phyloP scores from a whole-genome alignment of 2,797 vertebrate genomes.

The Pteronotus mesoamericanus region DNA sequence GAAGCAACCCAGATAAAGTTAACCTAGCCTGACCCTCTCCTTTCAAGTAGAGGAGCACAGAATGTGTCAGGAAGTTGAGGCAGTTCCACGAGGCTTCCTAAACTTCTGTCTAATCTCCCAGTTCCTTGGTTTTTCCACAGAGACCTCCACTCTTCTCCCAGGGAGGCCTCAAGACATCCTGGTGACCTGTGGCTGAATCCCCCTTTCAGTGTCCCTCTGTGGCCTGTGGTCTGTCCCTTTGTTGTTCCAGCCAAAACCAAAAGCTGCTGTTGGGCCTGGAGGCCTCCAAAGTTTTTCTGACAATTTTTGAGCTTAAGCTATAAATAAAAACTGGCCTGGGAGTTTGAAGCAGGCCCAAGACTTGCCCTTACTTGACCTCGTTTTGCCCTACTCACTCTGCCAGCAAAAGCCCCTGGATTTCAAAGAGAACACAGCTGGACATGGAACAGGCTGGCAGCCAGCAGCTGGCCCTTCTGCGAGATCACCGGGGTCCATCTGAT shows the following conservation, averaged over 20 bases:
- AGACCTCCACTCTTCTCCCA: not conserved
- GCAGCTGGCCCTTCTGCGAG: not conserved
- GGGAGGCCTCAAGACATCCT: not conserved
- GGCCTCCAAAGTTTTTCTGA: slow-evolving; percentile 16
- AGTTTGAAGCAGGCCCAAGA: not conserved
- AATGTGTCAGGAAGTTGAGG: not conserved
- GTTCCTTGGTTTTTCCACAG: not conserved
- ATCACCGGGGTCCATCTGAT: not conserved
- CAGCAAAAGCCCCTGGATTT: not conserved
- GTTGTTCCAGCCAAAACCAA: slow-evolving; percentile 43
- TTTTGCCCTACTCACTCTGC: not conserved
- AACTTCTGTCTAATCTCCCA: not conserved
- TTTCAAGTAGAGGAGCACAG: not conserved
- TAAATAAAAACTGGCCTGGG: slow-evolving; percentile 53
- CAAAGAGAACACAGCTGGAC: not conserved
- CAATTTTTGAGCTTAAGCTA: slow-evolving; percentile 50
- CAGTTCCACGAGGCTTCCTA: not conserved
- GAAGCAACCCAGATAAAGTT: slow-evolving; percentile 57
- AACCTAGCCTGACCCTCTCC: slow-evolving; percentile 46
- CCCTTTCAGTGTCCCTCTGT: not conserved
- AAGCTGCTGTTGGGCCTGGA: not conserved
- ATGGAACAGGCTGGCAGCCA: not conserved
- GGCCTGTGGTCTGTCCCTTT: slow-evolving; percentile 40
- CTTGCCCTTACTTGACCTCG: slow-evolving; percentile 24
- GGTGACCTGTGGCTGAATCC: not conserved